Evolutionary conservation across 1,140 invertebrate species (phyloP).

Genomic region (Plodia interpunctella): DNA sequence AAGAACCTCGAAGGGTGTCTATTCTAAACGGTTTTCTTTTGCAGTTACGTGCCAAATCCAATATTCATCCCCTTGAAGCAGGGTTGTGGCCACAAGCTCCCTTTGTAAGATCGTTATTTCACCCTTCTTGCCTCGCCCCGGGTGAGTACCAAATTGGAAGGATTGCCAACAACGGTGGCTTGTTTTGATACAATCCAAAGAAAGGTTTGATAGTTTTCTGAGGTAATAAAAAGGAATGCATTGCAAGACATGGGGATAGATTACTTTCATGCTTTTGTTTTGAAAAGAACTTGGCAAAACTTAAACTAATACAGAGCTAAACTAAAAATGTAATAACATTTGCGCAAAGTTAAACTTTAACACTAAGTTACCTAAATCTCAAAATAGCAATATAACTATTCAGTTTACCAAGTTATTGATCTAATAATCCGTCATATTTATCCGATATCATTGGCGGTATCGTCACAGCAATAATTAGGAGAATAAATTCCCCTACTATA

Average conservation of each 20-base stretch:
- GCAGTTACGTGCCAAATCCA: neutral
- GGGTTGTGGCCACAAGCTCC: neutral
- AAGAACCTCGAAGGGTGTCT: neutral
- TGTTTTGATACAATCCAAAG: slow-evolving; percentile 5
- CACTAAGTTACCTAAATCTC: too few relatives aligned
- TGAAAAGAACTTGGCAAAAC: too few relatives aligned
- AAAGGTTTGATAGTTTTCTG: neutral
- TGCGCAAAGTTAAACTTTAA: too few relatives aligned
- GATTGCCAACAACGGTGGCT: neutral
- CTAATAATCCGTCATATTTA: too few relatives aligned
- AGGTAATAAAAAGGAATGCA: neutral
- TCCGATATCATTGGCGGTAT: too few relatives aligned
- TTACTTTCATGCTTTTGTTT: too few relatives aligned
- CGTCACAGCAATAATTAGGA: too few relatives aligned
- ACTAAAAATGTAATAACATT: too few relatives aligned
- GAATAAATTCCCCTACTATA: neutral
- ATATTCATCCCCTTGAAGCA: neutral
- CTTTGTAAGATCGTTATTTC: slow-evolving; percentile 4
- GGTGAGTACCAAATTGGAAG: neutral
- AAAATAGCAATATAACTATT: too few relatives aligned
- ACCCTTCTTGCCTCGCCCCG: slow-evolving; percentile 1
- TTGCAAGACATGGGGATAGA: too few relatives aligned
- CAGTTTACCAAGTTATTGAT: too few relatives aligned
- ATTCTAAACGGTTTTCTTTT: slow-evolving; percentile 3
- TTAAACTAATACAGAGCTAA: too few relatives aligned